phyloP scores from a whole-genome alignment of 2,888 invertebrate genomes.

The Drosophila algonquin region DNA sequence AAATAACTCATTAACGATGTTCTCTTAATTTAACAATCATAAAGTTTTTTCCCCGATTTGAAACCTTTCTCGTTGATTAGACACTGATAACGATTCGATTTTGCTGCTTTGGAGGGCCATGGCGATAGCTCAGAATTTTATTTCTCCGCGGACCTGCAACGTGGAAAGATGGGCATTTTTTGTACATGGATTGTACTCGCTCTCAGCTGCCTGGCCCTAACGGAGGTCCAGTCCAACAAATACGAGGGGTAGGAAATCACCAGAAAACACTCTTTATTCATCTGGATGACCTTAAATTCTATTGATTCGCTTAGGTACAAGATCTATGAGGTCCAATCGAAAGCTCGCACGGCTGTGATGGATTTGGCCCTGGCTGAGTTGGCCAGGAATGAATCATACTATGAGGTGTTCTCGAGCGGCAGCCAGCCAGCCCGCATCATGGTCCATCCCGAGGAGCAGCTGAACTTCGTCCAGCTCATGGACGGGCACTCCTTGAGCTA shows the following conservation, averaged over 20 bases:
- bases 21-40: slow-evolving; percentile 14
- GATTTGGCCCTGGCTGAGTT: slow-evolving; percentile 42
- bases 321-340: slow-evolving; percentile 62
- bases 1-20: slow-evolving; percentile 18
- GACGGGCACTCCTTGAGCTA: slow-evolving; percentile 33
- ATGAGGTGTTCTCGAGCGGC: slow-evolving; percentile 57
- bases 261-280: not conserved
- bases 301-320: slow-evolving; percentile 59
- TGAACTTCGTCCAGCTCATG: slow-evolving; percentile 54
- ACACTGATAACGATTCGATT: slow-evolving; percentile 37
- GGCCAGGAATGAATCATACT: slow-evolving; percentile 47
- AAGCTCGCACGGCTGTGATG: slow-evolving; percentile 22
- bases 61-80: slow-evolving; percentile 15
- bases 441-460: slow-evolving; percentile 69
- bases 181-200: slow-evolving; percentile 28
- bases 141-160: slow-evolving; percentile 24
- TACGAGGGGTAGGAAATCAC: slow-evolving; percentile 53
- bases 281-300: not conserved
- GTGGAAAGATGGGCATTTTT: slow-evolving; percentile 48
- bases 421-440: slow-evolving; percentile 52
- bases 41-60: slow-evolving; percentile 23
- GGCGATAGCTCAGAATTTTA: slow-evolving; percentile 7
- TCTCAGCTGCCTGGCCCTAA: slow-evolving; percentile 16
- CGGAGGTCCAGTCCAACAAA: slow-evolving; percentile 20
- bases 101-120: slow-evolving; percentile 4